These are phyloP conservation scores for Darevskia nairensis DNA, from an alignment of 2,797 vertebrate genomes.

Conservation along the genomic window DNA sequence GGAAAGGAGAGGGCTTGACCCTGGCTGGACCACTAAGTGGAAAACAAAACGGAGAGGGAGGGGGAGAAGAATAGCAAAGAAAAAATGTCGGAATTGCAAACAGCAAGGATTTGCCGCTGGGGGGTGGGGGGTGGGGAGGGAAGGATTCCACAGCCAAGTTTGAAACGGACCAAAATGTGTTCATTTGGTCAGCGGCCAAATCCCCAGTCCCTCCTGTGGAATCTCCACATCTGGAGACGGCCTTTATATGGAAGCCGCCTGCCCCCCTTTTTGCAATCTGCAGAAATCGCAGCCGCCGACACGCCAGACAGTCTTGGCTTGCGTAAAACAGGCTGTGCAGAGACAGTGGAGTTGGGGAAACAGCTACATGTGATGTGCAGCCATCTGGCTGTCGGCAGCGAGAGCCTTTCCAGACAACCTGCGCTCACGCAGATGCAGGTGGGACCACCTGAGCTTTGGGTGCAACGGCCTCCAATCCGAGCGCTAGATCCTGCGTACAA, in stretches of 20 bases:
- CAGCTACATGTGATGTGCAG: background rate
- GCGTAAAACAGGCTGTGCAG: background rate
- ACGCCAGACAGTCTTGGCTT: background rate
- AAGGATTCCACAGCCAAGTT: background rate
- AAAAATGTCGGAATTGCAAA: slow-evolving; percentile 11
- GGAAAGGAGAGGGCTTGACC: slow-evolving; percentile 14
- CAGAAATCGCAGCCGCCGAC: background rate
- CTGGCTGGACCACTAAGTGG: slow-evolving; percentile 9
- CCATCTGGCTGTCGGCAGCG: background rate
- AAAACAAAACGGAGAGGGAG: slow-evolving; percentile 15
- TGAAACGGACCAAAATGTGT: background rate
- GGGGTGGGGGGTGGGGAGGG: too few species aligned
- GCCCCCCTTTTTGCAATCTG: background rate
- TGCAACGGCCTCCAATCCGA: too few species aligned
- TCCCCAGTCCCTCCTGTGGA: slow-evolving; percentile 19
- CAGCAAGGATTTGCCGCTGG: background rate
- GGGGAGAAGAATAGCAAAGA: background rate
- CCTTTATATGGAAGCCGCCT: slow-evolving; percentile 16
- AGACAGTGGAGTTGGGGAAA: too few species aligned
- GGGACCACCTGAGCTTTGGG: background rate
- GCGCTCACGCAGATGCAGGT: background rate
- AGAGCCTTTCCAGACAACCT: background rate
- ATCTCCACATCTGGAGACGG: slow-evolving; percentile 23
- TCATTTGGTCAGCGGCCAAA: background rate
- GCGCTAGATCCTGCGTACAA: too few species aligned